Evolutionary conservation across 2,888 invertebrate species (phyloP), one percentile per base, ranked within the genome.

Genomic region (Chromoteleia sp.): DNA sequence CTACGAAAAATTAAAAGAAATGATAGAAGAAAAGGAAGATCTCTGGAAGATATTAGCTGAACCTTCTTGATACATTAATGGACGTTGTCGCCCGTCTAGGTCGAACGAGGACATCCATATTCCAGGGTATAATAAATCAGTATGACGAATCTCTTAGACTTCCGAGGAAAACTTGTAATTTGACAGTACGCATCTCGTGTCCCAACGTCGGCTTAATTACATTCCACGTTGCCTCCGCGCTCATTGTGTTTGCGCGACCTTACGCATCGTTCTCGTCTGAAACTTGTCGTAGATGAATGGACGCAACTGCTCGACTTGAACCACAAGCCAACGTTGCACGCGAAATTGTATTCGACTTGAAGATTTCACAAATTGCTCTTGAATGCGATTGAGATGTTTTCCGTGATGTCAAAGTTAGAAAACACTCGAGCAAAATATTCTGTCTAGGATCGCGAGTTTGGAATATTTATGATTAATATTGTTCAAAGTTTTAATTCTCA

Each of bases 91-190:
- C 21, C 14, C 58, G 30, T 79, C 50, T 67, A 52, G 54, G 52
- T 67, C 59, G 73, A 74, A 75, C 50, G 30, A 54, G 74, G 58
- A 63, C 82, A 82, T 82, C 82, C 82, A 81, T 81, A 81, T 81
- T 81, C 81, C 74, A 6, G 36, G 29, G 81, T 43, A 77, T 81
- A 83, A 83, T 83, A 83, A 83, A 83, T 81, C 79, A 83, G 83
- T 79, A 79, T 81, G 83, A 83, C 81, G 78, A 83, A 83, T 77
- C 67, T 78, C 68, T 71, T 56, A 59, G 75, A 63, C 68, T 76
- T 59, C 65, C 70, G 70, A 79, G 78, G 81, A 83, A 81, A 83
- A 81, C 79, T 83, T 79, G 79, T 79, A 79, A 83, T 83, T 83
- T 83, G 83, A 83, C 83, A 81, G 81, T 81, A 75, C 81, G 76